These are phyloP conservation scores for Eupeodes luniger DNA, from an alignment of 2,888 invertebrate species.

Conservation along the genomic window DNA sequence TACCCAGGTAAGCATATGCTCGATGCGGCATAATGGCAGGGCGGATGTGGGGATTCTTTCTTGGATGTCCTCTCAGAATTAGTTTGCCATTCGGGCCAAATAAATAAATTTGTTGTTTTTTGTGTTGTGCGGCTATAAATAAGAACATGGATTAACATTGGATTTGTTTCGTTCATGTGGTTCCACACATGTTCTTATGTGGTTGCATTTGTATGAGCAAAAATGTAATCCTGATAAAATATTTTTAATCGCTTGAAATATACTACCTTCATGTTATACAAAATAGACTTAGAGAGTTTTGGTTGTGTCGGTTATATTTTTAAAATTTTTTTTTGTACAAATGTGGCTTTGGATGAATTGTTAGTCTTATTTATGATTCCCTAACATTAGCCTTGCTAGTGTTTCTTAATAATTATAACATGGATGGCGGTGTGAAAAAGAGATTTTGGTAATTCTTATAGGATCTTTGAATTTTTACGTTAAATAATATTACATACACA, in stretches of 20 bases:
- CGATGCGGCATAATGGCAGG: no score
- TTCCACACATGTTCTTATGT: constrained; percentile 15
- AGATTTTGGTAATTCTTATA: no score
- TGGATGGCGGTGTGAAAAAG: no score
- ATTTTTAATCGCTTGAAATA: constrained; percentile 46
- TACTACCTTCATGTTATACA: background rate
- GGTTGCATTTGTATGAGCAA: constrained; percentile 27
- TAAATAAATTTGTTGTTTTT: constrained; percentile 44
- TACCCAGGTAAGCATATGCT: constrained; percentile 17
- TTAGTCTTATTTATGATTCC: background rate
- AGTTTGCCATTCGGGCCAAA: constrained; percentile 36
- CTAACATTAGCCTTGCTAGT: background rate
- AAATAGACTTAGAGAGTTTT: constrained; percentile 29
- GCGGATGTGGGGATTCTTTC: constrained; percentile 16
- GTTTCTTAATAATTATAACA: background rate
- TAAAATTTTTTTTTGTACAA: background rate
- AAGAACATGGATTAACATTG: constrained; percentile 54
- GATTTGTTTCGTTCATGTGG: constrained; percentile 25
- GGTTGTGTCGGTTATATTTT: background rate
- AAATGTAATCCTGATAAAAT: constrained; percentile 36
- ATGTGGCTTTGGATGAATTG: background rate
- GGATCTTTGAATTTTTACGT: no score
- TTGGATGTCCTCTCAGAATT: constrained; percentile 30
- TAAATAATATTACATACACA: no score
- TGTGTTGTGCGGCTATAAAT: constrained; percentile 58